Base-by-base conservation (phyloP, 2,113 vertebrate genomes). In the Clarias macrocephalus region DNA sequence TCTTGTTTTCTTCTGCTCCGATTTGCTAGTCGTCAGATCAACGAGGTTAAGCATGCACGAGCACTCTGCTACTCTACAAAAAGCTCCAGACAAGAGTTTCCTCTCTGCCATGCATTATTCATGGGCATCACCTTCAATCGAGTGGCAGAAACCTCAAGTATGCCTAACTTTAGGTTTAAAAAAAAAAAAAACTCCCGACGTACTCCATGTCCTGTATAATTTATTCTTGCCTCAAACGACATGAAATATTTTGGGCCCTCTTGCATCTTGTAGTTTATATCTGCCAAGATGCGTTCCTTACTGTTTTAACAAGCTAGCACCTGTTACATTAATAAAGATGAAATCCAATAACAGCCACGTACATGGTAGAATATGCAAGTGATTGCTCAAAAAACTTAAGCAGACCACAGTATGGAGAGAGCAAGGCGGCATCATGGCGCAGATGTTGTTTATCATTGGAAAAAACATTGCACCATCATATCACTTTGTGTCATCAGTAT, bases 41-140 rank as follows among this genome's bases (percentile, higher is more conserved):
- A 94, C 94, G 95, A 95, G 92, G 95, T 93, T 92, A 94, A 85
- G 94, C 91, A 91, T 93, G 90, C 91, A 77, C 89, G 57, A 89
- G 92, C 95, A 93, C 91, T 90, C 89, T 77, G 94, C 92, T 88
- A 93, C 89, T 89, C 97, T 98, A 99, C 97, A 98, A 99, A 99
- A 99, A 98, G 97, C 94, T 94, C 95, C 95, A 96, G 95, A 95
- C 95, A 93, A 97, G 97, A 97, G 96, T 98, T 97, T 96, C 96
- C 96, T 96, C 97, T 96, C 96, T 96, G 95, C 95, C 95, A 98
- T 99, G 97, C 97, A 99, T 99, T 98, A 99, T 99, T 97, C 98
- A 99, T 97, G 90, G 95, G 93, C 93, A 94, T 95, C 95, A 95
- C 95, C 94, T 95, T 96, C 96, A 96, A 96, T 96, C 96, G 95